These are phyloP conservation scores for Tricholaema leucomelas DNA, from an alignment of 2,113 vertebrate genomes.

Conservation along the genomic window DNA sequence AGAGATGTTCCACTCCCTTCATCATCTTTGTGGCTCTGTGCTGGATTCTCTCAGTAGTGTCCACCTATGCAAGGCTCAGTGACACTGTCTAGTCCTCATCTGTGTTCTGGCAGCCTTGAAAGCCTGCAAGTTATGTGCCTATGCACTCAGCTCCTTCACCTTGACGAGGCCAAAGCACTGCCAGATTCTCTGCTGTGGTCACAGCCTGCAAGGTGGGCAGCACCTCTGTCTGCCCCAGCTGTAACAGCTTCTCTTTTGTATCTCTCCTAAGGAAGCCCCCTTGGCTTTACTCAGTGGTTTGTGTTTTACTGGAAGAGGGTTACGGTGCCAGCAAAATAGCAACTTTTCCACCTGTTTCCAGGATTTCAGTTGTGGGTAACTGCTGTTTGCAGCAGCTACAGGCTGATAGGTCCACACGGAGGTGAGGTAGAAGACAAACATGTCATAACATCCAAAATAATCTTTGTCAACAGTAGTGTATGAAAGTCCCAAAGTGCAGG, in stretches of 20 bases:
- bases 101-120: not conserved
- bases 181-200: too few species aligned
- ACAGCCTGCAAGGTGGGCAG: not conserved
- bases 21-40: too few species aligned
- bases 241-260: not conserved
- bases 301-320: not conserved
- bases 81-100: accelerated
- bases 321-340: not conserved
- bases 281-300: not conserved
- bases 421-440: not conserved
- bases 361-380: not conserved
- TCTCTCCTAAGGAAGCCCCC: not conserved
- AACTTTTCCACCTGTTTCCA: not conserved
- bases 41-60: too few species aligned
- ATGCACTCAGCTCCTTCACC: not conserved
- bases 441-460: not conserved
- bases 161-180: not conserved
- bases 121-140: accelerated
- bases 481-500: not conserved
- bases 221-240: not conserved
- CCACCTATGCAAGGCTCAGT: not conserved
- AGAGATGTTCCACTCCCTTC: too few species aligned
- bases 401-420: not conserved
- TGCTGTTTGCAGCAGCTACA: accelerated
- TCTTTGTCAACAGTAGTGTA: not conserved